Conservation (phyloP, 1,140 invertebrate species). For the Parasteatoda tepidariorum region DNA sequence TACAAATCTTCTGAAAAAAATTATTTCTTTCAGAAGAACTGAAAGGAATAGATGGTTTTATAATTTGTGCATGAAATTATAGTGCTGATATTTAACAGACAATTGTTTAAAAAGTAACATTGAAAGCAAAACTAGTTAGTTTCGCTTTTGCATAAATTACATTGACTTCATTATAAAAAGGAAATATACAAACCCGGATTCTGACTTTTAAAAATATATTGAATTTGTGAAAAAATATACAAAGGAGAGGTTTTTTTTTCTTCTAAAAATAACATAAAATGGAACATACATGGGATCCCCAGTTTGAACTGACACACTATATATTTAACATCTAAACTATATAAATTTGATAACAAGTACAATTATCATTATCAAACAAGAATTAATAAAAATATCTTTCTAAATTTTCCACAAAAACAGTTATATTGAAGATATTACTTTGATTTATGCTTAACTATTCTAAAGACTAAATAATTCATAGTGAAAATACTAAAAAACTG, state of each 20-base stretch:
- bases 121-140: not conserved
- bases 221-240: conserved; percentile 49
- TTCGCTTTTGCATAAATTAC: not conserved
- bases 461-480: no score
- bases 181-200: conserved; percentile 50
- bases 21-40: not conserved
- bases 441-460: no score
- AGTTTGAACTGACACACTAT: not conserved
- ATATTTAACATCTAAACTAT: not conserved
- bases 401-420: no score
- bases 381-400: no score
- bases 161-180: conserved; percentile 26
- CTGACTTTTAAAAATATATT: conserved; percentile 52
- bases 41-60: not conserved
- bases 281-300: conserved; percentile 25
- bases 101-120: not conserved
- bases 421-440: no score
- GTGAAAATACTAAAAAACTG: no score
- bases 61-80: not conserved
- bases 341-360: no score
- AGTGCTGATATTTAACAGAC: not conserved
- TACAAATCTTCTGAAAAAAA: not conserved
- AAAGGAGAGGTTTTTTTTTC: conserved; percentile 30
- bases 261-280: conserved; percentile 20
- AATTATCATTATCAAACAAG: no score